Base-by-base conservation (phyloP, 2,113 vertebrate genomes). In the Uropsilus gracilis region DNA sequence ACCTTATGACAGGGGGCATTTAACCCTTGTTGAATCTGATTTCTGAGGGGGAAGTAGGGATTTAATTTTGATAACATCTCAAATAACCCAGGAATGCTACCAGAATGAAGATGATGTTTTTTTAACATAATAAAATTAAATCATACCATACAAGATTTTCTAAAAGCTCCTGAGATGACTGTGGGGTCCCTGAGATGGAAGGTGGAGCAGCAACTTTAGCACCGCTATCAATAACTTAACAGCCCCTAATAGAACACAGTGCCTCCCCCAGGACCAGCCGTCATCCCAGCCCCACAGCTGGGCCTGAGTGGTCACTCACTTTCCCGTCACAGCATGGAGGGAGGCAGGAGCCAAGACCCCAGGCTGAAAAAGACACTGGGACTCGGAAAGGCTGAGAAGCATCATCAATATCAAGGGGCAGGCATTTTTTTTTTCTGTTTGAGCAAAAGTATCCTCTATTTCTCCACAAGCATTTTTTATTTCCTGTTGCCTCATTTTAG, bases 321-420 rank as follows among this genome's bases (percentile, higher is more conserved):
- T 18, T 28, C 1, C 8, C 7, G n/a, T n/a, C 32, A 24, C 34
- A 0, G 42, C 50, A 42, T 5, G 44, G 2, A 3, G 1, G 1
- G 0, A n/a, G 32, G 55, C 37, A 2, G 81, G 34, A 5, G 14
- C 59, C 1, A 9, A 9, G 0, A 26, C 1, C 30, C 42, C 37
- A 16, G 0, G 8, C 48, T 63, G 17, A 42, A 61, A 34, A 59
- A 37, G 71, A 71, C 10, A 1, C 22, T 1, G 42, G 53, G 61
- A 17, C 55, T 63, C 63, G 34, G 81, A 48, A 48, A 34, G 28
- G 42, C 83, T 26, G 8, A 18, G 14, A n/a, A 68, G 37, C 39
- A 3, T 24, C 3, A 12, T 20, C 48, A 53, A 3, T 24, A 4
- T 0, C 26, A 12, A 59, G 32, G 57, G 24, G 30, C 71, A 18